phyloP scores from a whole-genome alignment of 2,113 vertebrate genomes.

The Epinephelus lanceolatus region DNA sequence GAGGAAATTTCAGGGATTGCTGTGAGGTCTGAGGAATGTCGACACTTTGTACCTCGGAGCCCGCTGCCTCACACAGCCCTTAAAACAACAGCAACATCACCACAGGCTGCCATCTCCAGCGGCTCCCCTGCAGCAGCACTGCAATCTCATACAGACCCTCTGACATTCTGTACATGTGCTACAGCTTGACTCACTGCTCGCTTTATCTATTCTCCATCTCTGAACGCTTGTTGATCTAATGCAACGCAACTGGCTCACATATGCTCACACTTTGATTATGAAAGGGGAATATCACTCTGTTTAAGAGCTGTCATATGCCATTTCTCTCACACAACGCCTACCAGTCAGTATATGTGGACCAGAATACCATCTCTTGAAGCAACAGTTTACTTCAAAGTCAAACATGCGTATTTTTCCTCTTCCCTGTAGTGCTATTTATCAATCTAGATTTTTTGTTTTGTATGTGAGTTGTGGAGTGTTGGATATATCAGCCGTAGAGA shows the following conservation, averaged over 20 bases:
- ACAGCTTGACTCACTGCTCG: slow-evolving; percentile 49
- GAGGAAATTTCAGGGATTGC: slow-evolving; percentile 71
- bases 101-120: slow-evolving; percentile 52
- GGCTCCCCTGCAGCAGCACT: slow-evolving; percentile 48
- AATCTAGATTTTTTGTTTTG: too few species aligned
- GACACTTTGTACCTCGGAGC: slow-evolving; percentile 50
- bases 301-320: slow-evolving; percentile 18
- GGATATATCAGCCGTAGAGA: too few species aligned
- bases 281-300: slow-evolving; percentile 45
- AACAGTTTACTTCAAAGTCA: too few species aligned
- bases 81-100: slow-evolving; percentile 67
- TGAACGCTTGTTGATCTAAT: slow-evolving; percentile 60
- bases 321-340: slow-evolving; percentile 12
- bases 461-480: too few species aligned
- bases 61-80: slow-evolving; percentile 44
- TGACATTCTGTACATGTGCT: slow-evolving; percentile 64
- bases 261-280: slow-evolving; percentile 60
- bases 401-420: too few species aligned
- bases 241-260: slow-evolving; percentile 62
- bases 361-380: background rate
- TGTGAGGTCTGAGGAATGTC: slow-evolving; percentile 73
- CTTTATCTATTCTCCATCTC: slow-evolving; percentile 57
- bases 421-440: too few species aligned
- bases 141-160: slow-evolving; percentile 36
- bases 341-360: background rate